phyloP scores from a whole-genome alignment of 2,797 vertebrate genomes.

The Carduelis carduelis region DNA sequence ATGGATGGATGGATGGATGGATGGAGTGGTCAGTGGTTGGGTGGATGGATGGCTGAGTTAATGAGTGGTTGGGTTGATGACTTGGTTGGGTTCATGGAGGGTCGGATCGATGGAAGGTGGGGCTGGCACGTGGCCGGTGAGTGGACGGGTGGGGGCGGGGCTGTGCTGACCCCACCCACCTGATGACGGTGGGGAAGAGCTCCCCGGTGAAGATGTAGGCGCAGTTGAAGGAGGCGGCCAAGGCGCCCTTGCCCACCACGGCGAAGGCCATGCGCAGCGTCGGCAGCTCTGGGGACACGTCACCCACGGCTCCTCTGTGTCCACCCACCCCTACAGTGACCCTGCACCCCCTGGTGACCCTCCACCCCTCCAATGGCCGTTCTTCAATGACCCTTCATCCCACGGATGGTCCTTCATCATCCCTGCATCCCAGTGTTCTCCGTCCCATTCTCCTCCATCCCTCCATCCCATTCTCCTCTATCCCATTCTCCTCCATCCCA shows the following conservation, averaged over 20 bases:
- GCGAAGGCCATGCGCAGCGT: conserved; percentile 74
- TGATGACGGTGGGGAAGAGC: conserved; percentile 82
- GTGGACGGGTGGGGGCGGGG: accelerated
- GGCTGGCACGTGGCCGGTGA: accelerated
- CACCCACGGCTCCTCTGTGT: accelerated
- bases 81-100: neutral
- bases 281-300: conserved; percentile 70
- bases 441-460: neutral
- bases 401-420: neutral
- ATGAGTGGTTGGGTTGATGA: neutral
- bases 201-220: conserved; percentile 80
- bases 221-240: conserved; percentile 80
- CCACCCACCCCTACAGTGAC: accelerated
- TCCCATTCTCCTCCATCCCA: too few relatives aligned
- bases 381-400: neutral
- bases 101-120: too few relatives aligned
- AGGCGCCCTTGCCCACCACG: conserved; percentile 85
- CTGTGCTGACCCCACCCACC: conserved; percentile 57
- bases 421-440: neutral
- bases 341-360: accelerated
- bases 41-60: neutral
- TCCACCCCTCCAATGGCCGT: accelerated
- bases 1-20: too few relatives aligned
- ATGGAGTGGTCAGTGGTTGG: neutral
- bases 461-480: neutral